Percentiles rank a stretch among this genome's conserved stretches.
Conservation (phyloP, 2,113 vertebrate species). For the Rhea americana region DNA sequence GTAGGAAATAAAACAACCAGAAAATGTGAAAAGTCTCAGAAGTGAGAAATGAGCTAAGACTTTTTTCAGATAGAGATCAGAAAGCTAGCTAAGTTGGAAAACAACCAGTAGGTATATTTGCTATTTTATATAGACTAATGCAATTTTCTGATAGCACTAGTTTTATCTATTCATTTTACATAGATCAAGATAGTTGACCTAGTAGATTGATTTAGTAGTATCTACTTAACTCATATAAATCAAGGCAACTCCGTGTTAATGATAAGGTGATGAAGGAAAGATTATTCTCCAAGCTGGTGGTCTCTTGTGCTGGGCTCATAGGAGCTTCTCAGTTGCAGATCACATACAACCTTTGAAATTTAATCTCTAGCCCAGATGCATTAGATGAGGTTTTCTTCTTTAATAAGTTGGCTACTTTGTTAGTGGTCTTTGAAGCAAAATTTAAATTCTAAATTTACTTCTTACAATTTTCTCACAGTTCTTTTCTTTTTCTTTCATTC, state of each 20-base stretch:
- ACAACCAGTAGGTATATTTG: neutral
- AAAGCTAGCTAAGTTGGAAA: neutral
- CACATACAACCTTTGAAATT: neutral
- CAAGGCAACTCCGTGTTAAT: neutral
- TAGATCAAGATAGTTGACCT: neutral
- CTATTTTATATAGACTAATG: neutral
- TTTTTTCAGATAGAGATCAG: neutral
- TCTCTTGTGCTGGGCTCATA: neutral
- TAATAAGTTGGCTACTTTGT: neutral
- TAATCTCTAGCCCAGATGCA: neutral
- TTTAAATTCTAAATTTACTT: neutral
- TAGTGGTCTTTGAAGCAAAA: neutral
- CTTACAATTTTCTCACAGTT: neutral
- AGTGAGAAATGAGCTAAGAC: neutral
- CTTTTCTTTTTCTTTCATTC: neutral
- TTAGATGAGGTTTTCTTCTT: neutral
- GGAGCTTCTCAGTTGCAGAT: neutral
- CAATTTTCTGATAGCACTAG: neutral
- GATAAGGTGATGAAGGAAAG: neutral
- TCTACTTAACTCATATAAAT: neutral
- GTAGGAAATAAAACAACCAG: slow-evolving; percentile 50
- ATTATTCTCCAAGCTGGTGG: neutral
- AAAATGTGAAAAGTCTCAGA: slow-evolving; percentile 29
- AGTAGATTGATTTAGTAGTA: neutral
- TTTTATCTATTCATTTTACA: neutral